These are phyloP conservation scores for Dicyrtoma fusca DNA, from an alignment of 2,888 invertebrate species.

Conservation along the genomic window DNA sequence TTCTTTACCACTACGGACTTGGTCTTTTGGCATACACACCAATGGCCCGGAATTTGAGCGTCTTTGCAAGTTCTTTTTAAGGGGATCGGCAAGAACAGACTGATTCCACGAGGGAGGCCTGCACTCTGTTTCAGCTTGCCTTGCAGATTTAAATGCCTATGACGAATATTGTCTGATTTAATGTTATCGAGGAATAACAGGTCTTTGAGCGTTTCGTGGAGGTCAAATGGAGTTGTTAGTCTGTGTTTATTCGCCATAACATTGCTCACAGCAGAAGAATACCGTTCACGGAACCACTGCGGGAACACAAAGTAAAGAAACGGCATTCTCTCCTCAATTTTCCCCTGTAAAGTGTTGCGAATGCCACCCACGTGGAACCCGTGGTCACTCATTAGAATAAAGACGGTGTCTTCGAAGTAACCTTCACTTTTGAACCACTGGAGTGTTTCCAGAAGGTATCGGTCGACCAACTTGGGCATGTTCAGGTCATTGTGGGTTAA, in stretches of 20 bases:
- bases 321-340: conserved; percentile 84
- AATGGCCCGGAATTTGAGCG: conserved; percentile 80
- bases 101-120: conserved; percentile 66
- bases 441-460: conserved; percentile 67
- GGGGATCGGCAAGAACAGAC: conserved; percentile 76
- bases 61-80: conserved; percentile 72
- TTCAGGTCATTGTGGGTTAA: conserved; percentile 84
- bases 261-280: conserved; percentile 68
- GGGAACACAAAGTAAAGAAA: conserved; percentile 76
- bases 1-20: conserved; percentile 63
- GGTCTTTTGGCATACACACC: conserved; percentile 83
- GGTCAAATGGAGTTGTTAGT: conserved; percentile 80
- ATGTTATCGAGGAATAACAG: conserved; percentile 36
- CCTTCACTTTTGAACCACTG: conserved; percentile 63
- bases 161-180: conserved; percentile 17
- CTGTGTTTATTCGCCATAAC: conserved; percentile 59
- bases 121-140: neutral
- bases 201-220: conserved; percentile 61
- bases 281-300: conserved; percentile 69
- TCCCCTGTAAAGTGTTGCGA: conserved; percentile 74
- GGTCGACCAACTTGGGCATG: conserved; percentile 74
- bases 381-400: conserved; percentile 82
- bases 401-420: conserved; percentile 69
- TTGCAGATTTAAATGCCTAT: conserved; percentile 64
- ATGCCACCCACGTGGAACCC: conserved; percentile 88